A percentile compares a stretch with the other conserved stretches of the same genome.
phyloP scores from a whole-genome alignment of 2,888 invertebrate genomes.

The Sericinus montela region DNA sequence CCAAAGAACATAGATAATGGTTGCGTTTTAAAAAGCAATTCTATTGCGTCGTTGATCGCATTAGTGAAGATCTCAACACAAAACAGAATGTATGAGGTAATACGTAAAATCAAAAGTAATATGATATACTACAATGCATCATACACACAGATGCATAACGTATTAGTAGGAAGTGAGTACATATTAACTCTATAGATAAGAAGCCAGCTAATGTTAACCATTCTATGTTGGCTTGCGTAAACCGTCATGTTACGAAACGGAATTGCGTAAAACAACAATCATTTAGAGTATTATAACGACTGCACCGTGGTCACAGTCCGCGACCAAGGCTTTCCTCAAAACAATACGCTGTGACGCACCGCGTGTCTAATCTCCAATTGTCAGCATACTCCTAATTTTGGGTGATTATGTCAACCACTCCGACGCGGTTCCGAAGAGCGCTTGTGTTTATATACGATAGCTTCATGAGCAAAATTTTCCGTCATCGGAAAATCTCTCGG shows the following conservation, averaged over 20 bases:
- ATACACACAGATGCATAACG: slow-evolving; percentile 11
- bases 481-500: neutral
- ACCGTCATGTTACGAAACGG: slow-evolving; percentile 41
- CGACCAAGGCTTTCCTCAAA: slow-evolving; percentile 63
- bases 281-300: slow-evolving; percentile 39
- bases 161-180: slow-evolving; percentile 13
- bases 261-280: slow-evolving; percentile 44
- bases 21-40: neutral
- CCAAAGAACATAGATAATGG: neutral
- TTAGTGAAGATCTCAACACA: slow-evolving; percentile 4
- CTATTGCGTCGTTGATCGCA: neutral
- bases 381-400: slow-evolving; percentile 57
- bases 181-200: slow-evolving; percentile 15
- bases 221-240: slow-evolving; percentile 20
- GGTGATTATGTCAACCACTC: slow-evolving; percentile 68
- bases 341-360: slow-evolving; percentile 49
- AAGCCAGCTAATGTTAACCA: slow-evolving; percentile 21
- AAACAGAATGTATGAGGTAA: slow-evolving; percentile 6
- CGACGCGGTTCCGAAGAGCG: slow-evolving; percentile 18
- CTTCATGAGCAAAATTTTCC: neutral
- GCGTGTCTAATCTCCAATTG: slow-evolving; percentile 51
- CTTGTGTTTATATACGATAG: neutral
- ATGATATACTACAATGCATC: slow-evolving; percentile 13
- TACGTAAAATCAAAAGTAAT: slow-evolving; percentile 18
- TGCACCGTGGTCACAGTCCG: slow-evolving; percentile 50